A percentile compares a stretch with the other conserved stretches of the same genome.
Conservation (phyloP, 2,888 invertebrate genomes). For the Heliconius charithonia region DNA sequence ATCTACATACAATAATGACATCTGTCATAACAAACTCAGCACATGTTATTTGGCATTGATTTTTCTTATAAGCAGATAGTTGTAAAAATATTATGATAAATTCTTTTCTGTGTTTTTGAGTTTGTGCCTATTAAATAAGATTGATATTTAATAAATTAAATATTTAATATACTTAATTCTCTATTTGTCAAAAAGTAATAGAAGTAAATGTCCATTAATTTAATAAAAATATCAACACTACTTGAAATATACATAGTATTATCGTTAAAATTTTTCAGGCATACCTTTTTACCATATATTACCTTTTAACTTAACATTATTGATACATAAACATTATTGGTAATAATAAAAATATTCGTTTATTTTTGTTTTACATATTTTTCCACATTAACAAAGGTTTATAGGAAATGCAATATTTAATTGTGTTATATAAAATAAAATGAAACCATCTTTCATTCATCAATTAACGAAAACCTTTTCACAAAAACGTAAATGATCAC, state of each 20-base stretch:
- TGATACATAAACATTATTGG: no score
- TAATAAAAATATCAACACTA: no score
- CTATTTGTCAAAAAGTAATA: no score
- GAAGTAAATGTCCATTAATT: no score
- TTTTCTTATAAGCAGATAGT: constrained; percentile 12
- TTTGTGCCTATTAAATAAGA: not conserved
- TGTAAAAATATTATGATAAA: not conserved
- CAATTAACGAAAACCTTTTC: not conserved
- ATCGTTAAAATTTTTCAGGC: no score
- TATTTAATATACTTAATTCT: no score
- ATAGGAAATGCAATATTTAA: not conserved
- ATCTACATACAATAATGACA: constrained; percentile 12
- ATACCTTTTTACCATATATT: no score
- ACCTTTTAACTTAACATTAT: no score
- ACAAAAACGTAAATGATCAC: not conserved
- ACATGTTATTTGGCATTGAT: constrained; percentile 21
- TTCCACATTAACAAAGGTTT: not conserved
- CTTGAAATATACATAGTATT: no score
- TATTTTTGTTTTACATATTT: not conserved
- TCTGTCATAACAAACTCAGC: constrained; percentile 26
- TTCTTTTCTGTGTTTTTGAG: not conserved
- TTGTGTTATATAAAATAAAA: not conserved
- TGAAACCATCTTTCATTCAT: constrained; percentile 18
- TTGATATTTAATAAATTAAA: not conserved
- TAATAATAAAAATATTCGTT: no score